phyloP scores from a whole-genome alignment of 1,140 invertebrate genomes.

The Brachionus rotundiformis region DNA sequence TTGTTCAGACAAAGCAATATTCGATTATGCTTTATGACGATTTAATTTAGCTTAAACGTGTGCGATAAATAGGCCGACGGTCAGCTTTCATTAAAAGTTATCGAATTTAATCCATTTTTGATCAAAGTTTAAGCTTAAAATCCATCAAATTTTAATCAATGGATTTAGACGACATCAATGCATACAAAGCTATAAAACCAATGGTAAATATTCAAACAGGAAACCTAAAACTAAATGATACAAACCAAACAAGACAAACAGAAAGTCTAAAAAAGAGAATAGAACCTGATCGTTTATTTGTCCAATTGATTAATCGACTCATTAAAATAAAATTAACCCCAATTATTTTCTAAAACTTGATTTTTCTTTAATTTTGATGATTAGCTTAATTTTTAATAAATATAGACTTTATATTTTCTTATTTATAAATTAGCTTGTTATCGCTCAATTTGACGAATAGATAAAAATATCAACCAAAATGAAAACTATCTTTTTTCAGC shows the following conservation, averaged over 20 bases:
- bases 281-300: constrained; percentile 33
- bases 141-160: constrained; percentile 12
- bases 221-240: constrained; percentile 17
- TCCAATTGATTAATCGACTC: neutral
- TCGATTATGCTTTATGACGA: constrained; percentile 13
- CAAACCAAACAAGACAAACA: constrained; percentile 20
- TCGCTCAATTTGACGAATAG: neutral
- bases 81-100: neutral
- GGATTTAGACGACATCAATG: constrained; percentile 28
- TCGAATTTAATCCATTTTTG: constrained; percentile 28
- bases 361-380: constrained; percentile 7
- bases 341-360: constrained; percentile 29
- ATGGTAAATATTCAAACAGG: constrained; percentile 31
- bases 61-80: constrained; percentile 19
- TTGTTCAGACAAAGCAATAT: neutral
- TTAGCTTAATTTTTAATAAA: constrained; percentile 20
- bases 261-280: constrained; percentile 14
- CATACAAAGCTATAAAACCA: constrained; percentile 14
- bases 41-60: constrained; percentile 6
- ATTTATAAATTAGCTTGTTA: neutral
- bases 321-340: constrained; percentile 32
- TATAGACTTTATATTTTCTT: neutral
- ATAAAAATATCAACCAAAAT: neutral
- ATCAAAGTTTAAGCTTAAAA: neutral
- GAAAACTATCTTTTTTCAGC: neutral